Percentiles rank a stretch among this genome's conserved stretches.
Conservation (phyloP, 2,888 invertebrate genomes). For the Disparrhopalites patrizii region DNA sequence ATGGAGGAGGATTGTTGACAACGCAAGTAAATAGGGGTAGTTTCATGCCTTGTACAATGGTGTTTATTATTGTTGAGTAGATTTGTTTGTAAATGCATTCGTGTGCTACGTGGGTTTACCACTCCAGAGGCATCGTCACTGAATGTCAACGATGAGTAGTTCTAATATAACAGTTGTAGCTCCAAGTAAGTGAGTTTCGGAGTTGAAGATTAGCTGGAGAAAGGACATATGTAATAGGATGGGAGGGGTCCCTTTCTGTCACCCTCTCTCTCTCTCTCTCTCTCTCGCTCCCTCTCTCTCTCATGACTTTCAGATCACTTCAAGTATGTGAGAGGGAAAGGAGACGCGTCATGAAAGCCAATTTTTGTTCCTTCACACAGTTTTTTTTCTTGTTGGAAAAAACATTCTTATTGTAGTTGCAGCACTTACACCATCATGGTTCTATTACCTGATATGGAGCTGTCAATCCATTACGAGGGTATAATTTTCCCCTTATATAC, state of each 20-base stretch:
- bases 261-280: too few relatives aligned
- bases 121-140: background rate
- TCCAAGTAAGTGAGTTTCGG: background rate
- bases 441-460: too few relatives aligned
- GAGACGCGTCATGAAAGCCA: constrained; percentile 32
- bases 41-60: background rate
- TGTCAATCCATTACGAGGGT: too few relatives aligned
- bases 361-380: constrained; percentile 34
- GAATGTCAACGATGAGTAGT: constrained; percentile 3
- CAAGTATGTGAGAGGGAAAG: background rate
- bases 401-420: too few relatives aligned
- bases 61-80: constrained; percentile 6
- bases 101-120: constrained; percentile 10
- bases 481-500: too few relatives aligned
- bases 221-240: constrained; percentile 3
- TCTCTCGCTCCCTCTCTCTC: too few relatives aligned
- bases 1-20: background rate
- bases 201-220: background rate
- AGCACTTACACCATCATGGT: too few relatives aligned
- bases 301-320: background rate
- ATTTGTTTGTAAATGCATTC: constrained; percentile 8
- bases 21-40: background rate
- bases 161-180: too few relatives aligned
- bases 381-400: too few relatives aligned
- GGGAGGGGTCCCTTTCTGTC: too few relatives aligned